Base-by-base conservation (phyloP, 1,140 invertebrate species). In the Saccostrea glomerata region DNA sequence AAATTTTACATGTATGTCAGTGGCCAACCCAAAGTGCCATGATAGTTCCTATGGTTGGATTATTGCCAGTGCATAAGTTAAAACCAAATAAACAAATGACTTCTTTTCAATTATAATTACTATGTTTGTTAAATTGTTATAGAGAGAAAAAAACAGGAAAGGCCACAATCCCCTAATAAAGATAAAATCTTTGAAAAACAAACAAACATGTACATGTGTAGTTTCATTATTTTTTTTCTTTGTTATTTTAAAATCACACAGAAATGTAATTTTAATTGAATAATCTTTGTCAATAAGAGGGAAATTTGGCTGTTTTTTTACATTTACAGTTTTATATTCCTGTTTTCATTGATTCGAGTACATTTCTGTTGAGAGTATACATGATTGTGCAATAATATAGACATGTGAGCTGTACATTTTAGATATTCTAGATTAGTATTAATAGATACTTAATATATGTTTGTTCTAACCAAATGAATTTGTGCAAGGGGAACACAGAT, bases 391-490 rank as follows among this genome's bases (percentile, higher is more conserved):
- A 77, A 77, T 77, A 77, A 30, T 30, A 15, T 77, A 30, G 30
- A 77, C 11, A 36, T 36, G 25, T 15, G 70, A 77, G 70, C 15
- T 77, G 70, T 77, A 15, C 25, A 23, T 30, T 77, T 25, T 77
- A 30, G 5, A 66, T 66, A 23, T 66, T n/a, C 15, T 66, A 66
- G 25, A 77, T 25, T 77, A 30, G 30, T 77, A 15, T 77, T 36
- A 17, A 36, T 73, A 25, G 66, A 73, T 77, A 30, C 70, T 30
- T 77, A 66, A 30, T 77, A 77, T 36, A 77, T 30, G 25, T 77
- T 77, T 77, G 25, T 77, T 77, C 25, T 77, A 63, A 63, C 20
- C 15, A 20, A 60, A 60, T 13, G 58, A 60, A 60, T 60, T 60
- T 60, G 20, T 15, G 12, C 13, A 17, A 20, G 13, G 58, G 58